Percentiles rank a stretch among this genome's conserved stretches.
Conservation (phyloP, 2,888 invertebrate genomes). For the Iphiclides podalirius region DNA sequence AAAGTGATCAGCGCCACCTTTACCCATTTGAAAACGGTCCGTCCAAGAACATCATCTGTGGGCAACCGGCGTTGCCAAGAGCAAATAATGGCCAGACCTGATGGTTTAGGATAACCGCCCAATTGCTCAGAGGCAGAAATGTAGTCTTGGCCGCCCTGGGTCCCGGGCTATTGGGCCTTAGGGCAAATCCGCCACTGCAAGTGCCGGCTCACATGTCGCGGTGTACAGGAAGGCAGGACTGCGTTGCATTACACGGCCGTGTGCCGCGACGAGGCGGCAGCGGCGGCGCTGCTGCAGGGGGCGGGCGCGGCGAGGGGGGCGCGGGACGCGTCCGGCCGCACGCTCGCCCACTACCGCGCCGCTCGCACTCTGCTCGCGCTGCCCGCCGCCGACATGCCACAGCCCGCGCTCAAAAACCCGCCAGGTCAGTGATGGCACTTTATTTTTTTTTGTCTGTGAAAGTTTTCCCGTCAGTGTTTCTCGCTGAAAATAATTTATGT, state of each 20-base stretch:
- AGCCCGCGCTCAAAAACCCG: conserved; percentile 46
- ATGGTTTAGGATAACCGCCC: too few species aligned
- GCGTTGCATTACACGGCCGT: conserved; percentile 93
- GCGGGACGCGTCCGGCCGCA: conserved; percentile 84
- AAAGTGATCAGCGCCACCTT: too few species aligned
- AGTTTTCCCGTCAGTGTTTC: not conserved
- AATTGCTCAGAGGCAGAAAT: too few species aligned
- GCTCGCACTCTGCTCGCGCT: conserved; percentile 60
- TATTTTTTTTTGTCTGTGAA: not conserved
- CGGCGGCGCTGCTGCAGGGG: conserved; percentile 87
- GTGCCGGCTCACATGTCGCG: too few species aligned
- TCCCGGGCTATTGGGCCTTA: too few species aligned
- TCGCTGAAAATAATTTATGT: not conserved
- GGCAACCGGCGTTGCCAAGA: too few species aligned
- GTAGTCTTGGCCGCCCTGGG: too few species aligned
- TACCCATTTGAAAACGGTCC: too few species aligned
- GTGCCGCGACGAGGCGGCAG: conserved; percentile 85
- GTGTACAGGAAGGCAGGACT: conserved; percentile 77
- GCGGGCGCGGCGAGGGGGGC: conserved; percentile 91
- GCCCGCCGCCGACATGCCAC: conserved; percentile 55
- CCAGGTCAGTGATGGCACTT: conserved; percentile 48
- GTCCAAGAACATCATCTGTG: too few species aligned
- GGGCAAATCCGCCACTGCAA: too few species aligned
- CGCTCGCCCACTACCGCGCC: conserved; percentile 68
- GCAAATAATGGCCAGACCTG: too few species aligned